These are phyloP conservation scores for Laticauda colubrina DNA, from an alignment of 2,113 vertebrate genomes.

Conservation along the genomic window DNA sequence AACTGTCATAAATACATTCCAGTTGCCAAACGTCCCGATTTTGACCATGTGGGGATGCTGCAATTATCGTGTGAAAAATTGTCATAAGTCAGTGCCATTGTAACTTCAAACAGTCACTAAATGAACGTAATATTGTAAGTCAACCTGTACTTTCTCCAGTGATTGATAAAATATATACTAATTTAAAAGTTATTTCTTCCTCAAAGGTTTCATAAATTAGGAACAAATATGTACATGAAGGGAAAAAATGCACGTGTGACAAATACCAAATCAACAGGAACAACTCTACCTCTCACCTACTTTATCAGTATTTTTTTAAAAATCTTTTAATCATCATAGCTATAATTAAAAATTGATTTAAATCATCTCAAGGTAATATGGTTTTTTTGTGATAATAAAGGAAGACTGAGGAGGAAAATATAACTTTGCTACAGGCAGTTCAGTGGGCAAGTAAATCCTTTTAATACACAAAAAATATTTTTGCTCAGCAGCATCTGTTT, in stretches of 20 bases:
- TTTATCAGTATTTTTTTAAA: background rate
- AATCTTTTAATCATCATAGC: background rate
- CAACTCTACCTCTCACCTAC: background rate
- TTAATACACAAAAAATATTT: background rate
- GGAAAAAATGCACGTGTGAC: background rate
- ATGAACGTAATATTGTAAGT: background rate
- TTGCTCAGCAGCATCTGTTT: background rate
- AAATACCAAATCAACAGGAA: background rate
- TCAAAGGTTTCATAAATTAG: background rate
- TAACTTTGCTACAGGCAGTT: conserved; percentile 1
- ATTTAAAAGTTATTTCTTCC: background rate
- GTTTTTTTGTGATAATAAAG: background rate
- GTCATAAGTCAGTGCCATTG: background rate
- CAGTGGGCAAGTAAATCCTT: background rate
- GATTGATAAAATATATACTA: background rate
- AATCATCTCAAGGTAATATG: background rate
- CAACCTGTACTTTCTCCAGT: background rate
- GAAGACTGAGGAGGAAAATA: background rate
- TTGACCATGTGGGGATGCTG: background rate
- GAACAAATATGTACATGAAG: background rate
- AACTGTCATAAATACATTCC: background rate
- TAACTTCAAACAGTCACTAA: background rate
- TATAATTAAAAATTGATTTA: background rate
- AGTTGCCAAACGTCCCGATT: background rate
- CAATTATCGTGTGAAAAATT: background rate